These are phyloP conservation scores for Daboia siamensis DNA, from an alignment of 2,113 vertebrate species.

Conservation along the genomic window DNA sequence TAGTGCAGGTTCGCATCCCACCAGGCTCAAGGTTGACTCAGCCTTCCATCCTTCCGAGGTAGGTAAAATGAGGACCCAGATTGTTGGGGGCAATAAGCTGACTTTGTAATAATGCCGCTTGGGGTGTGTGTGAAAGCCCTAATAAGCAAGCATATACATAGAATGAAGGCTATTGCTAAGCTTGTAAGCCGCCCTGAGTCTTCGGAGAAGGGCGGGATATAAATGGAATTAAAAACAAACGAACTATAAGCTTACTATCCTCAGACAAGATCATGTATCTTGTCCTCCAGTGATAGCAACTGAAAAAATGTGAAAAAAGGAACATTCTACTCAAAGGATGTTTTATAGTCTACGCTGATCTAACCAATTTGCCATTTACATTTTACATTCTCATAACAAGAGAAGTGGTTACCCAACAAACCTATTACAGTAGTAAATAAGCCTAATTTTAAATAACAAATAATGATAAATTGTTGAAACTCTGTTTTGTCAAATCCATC, in stretches of 20 bases:
- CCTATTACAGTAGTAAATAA: not conserved
- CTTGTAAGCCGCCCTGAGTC: too few relatives aligned
- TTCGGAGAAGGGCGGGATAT: too few relatives aligned
- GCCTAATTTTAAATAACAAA: not conserved
- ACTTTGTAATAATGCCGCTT: too few relatives aligned
- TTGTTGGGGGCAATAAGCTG: too few relatives aligned
- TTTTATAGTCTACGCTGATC: not conserved
- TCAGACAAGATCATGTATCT: not conserved
- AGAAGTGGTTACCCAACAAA: not conserved
- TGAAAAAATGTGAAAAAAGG: not conserved
- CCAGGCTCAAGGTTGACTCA: too few relatives aligned
- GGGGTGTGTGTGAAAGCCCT: too few relatives aligned
- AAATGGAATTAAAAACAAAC: too few relatives aligned
- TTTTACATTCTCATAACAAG: not conserved
- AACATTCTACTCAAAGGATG: not conserved
- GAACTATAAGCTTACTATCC: not conserved
- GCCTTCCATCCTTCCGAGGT: too few relatives aligned
- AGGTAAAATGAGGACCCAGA: too few relatives aligned
- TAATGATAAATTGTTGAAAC: not conserved
- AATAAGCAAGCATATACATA: too few relatives aligned
- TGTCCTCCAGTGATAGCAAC: not conserved
- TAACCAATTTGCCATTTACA: not conserved
- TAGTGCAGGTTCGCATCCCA: too few relatives aligned
- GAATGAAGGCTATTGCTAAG: too few relatives aligned
- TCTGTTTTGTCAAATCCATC: not conserved